Evolutionary conservation across 2,797 vertebrate genomes (phyloP).

Genomic region (Rhodeus uyekii): DNA sequence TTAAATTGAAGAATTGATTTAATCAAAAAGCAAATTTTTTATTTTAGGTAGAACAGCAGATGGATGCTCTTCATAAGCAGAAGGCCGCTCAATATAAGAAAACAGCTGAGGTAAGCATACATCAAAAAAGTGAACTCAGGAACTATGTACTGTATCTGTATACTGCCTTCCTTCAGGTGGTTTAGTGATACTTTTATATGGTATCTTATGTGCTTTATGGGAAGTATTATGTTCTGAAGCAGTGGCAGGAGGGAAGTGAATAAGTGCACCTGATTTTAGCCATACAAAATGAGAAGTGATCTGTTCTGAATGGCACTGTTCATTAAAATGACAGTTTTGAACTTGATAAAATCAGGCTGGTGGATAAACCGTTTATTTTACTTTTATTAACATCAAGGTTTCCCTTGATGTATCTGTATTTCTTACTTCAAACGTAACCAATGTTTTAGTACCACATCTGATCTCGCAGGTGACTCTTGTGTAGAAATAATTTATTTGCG

Average conservation of each 20-base stretch:
- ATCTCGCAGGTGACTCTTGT: no score
- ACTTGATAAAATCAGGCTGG: neutral
- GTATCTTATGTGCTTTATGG: neutral
- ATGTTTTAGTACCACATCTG: neutral
- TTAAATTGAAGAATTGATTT: neutral
- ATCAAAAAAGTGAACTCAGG: neutral
- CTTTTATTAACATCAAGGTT: neutral
- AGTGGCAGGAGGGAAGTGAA: conserved; percentile 43
- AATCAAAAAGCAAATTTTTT: neutral
- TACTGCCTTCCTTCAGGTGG: neutral
- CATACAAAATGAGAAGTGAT: conserved; percentile 36
- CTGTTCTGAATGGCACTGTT: conserved; percentile 14
- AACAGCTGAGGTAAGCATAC: conserved; percentile 86
- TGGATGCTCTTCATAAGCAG: conserved; percentile 91
- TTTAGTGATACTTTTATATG: conserved; percentile 5
- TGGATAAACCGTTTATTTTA: neutral
- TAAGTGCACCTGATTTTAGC: conserved; percentile 41
- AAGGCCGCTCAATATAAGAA: conserved; percentile 87
- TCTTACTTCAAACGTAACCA: neutral
- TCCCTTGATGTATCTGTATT: neutral
- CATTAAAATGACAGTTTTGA: neutral
- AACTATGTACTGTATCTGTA: neutral
- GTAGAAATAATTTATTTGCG: neutral
- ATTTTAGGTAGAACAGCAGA: conserved; percentile 85
- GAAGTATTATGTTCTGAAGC: conserved; percentile 18